These are phyloP conservation scores for Hyposoter dolosus DNA, from an alignment of 2,888 invertebrate species.

Conservation along the genomic window DNA sequence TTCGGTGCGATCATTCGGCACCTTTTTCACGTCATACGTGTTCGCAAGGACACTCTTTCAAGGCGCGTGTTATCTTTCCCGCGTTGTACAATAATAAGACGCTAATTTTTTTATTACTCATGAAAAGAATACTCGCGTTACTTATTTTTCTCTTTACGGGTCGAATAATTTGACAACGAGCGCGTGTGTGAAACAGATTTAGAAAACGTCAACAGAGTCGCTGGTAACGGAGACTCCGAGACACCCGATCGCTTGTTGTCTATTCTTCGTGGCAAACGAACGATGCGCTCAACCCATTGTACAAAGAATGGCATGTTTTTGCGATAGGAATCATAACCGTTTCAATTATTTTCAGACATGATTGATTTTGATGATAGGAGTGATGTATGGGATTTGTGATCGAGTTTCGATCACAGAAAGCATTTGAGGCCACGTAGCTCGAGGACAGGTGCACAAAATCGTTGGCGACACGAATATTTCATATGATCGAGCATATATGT, in stretches of 20 bases:
- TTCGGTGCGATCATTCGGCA: background rate
- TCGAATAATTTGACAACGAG: background rate
- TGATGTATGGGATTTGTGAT: conserved; percentile 30
- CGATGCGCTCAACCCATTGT: background rate
- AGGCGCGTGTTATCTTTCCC: conserved; percentile 9
- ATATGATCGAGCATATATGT: conserved; percentile 1
- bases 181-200: background rate
- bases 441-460: conserved; percentile 25
- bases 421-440: conserved; percentile 17
- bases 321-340: background rate
- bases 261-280: background rate
- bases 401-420: conserved; percentile 17
- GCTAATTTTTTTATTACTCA: background rate
- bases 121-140: background rate
- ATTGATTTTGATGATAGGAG: conserved; percentile 3
- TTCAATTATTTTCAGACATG: background rate
- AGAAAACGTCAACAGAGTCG: background rate
- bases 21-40: background rate
- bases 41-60: conserved; percentile 1
- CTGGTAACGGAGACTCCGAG: background rate
- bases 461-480: conserved; percentile 31
- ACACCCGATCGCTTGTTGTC: background rate
- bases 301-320: background rate
- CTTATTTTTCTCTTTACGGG: background rate
- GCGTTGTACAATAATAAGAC: background rate